A percentile compares a stretch with the other conserved stretches of the same genome.
Evolutionary conservation across 2,888 invertebrate species (phyloP).

Genomic region (Apodemia zela): DNA sequence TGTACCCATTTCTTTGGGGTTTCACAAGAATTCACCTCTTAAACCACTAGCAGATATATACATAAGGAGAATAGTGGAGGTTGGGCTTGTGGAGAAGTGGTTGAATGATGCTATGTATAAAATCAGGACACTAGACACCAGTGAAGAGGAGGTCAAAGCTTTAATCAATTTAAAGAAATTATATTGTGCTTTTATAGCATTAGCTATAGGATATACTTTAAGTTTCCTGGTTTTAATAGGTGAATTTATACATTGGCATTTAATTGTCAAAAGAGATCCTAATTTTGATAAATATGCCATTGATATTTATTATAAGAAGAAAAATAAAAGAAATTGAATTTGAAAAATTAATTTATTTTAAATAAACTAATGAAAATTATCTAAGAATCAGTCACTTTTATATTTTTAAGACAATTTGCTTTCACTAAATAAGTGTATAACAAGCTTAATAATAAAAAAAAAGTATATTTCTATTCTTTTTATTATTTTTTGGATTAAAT

Average conservation of each 20-base stretch:
- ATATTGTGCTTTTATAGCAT: constrained; percentile 87
- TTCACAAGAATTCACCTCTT: constrained; percentile 90
- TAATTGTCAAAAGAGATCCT: constrained; percentile 83
- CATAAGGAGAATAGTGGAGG: constrained; percentile 85
- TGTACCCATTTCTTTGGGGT: constrained; percentile 89
- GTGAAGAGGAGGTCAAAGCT: constrained; percentile 84
- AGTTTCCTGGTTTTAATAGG: constrained; percentile 77
- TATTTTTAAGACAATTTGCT: not conserved
- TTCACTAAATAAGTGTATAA: not conserved
- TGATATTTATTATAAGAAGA: constrained; percentile 72
- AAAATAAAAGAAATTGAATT: constrained; percentile 56
- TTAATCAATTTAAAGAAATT: constrained; percentile 89
- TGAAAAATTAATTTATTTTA: constrained; percentile 30
- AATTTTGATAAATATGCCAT: constrained; percentile 85
- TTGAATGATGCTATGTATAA: constrained; percentile 85
- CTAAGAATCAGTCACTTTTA: constrained; percentile 1
- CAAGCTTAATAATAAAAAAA: too few species aligned
- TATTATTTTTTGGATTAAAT: too few species aligned
- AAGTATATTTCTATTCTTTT: too few species aligned
- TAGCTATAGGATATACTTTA: constrained; percentile 84
- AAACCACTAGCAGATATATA: constrained; percentile 85
- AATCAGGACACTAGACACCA: constrained; percentile 75
- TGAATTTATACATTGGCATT: constrained; percentile 85
- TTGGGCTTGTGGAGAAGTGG: constrained; percentile 90
- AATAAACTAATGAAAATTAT: constrained; percentile 18